Evolutionary conservation across 2,113 vertebrate species (phyloP).

Genomic region (Rhodinocichla rosea): DNA sequence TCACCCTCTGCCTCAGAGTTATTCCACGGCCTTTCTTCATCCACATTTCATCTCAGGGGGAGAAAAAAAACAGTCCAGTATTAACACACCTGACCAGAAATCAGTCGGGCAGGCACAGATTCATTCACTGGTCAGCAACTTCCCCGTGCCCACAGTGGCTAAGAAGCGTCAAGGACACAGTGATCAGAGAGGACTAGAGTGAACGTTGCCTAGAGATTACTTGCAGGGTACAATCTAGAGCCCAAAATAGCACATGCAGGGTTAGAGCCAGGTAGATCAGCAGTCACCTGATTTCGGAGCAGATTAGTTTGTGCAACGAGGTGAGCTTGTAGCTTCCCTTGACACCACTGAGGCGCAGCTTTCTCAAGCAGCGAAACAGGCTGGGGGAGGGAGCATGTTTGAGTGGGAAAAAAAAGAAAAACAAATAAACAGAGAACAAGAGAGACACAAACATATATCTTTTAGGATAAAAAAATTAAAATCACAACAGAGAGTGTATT

Average conservation of each 20-base stretch:
- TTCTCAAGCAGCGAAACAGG: constrained; percentile 97
- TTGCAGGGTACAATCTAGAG: constrained; percentile 12
- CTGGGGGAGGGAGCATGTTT: constrained; percentile 73
- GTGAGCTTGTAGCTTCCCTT: constrained; percentile 98
- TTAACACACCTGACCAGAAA: neutral
- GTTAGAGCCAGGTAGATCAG: constrained; percentile 70
- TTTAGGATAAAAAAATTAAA: constrained; percentile 31
- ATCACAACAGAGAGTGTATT: constrained; percentile 40
- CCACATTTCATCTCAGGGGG: neutral
- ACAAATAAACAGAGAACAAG: constrained; percentile 59
- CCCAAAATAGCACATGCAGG: constrained; percentile 70
- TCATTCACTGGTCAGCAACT: neutral
- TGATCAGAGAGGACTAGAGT: constrained; percentile 1
- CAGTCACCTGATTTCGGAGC: constrained; percentile 97
- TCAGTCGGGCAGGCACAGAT: neutral
- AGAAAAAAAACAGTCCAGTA: neutral
- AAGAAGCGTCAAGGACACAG: neutral
- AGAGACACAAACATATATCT: constrained; percentile 51
- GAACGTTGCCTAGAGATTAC: constrained; percentile 43
- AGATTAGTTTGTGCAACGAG: constrained; percentile 98
- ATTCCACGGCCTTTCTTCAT: neutral
- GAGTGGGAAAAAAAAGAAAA: constrained; percentile 7
- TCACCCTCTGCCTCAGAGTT: neutral
- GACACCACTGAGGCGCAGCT: constrained; percentile 97
- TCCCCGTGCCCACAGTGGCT: neutral